phyloP scores from a whole-genome alignment of 23 tunicate species.

The Phallusia fumigata region DNA sequence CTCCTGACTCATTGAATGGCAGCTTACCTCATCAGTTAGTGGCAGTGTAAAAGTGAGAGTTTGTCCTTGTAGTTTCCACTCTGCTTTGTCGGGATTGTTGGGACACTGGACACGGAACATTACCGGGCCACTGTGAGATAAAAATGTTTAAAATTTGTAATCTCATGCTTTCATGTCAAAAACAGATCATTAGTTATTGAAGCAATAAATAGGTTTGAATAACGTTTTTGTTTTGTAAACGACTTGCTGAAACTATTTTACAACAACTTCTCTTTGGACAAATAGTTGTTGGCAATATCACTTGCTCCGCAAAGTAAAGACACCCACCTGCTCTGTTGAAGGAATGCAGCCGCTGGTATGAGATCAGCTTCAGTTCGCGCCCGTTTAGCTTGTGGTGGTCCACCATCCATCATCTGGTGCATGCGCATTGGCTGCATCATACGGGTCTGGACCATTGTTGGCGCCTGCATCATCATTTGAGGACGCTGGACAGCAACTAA shows the following conservation, averaged over 20 bases:
- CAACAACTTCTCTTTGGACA: no score
- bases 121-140: slow-evolving; percentile 64
- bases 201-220: no score
- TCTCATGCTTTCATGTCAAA: neutral
- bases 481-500: slow-evolving; percentile 75
- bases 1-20: neutral
- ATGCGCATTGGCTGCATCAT: slow-evolving; percentile 55
- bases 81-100: slow-evolving; percentile 69
- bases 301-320: neutral
- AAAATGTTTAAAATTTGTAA: neutral
- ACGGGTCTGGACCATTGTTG: slow-evolving; percentile 51
- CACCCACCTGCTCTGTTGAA: slow-evolving; percentile 53
- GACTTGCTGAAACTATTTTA: no score
- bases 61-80: slow-evolving; percentile 92
- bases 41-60: slow-evolving; percentile 82
- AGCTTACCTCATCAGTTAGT: slow-evolving; percentile 79
- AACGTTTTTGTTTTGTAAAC: no score
- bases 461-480: slow-evolving; percentile 56
- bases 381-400: slow-evolving; percentile 72
- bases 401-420: slow-evolving; percentile 48
- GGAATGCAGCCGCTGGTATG: slow-evolving; percentile 66
- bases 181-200: no score
- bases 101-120: slow-evolving; percentile 83
- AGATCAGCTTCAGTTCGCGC: slow-evolving; percentile 89
- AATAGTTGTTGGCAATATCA: neutral